phyloP scores from a whole-genome alignment of 2,797 vertebrate species.

The Adelosebastes latens region DNA sequence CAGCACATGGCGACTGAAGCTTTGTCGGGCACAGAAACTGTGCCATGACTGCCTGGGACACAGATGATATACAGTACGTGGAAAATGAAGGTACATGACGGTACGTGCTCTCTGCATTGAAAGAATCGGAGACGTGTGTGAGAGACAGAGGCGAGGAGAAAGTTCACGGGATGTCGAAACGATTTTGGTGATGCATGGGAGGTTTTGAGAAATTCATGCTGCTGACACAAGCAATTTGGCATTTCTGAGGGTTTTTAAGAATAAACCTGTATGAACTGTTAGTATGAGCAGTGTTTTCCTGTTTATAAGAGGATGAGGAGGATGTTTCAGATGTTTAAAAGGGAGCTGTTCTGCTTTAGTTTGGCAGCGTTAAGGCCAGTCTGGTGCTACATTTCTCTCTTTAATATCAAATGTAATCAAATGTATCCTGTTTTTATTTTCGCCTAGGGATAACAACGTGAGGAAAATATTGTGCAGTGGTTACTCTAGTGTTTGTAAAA shows the following conservation, averaged over 20 bases:
- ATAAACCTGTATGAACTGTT: background rate
- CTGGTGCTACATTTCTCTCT: conserved; percentile 49
- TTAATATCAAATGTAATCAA: conserved; percentile 43
- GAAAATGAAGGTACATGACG: conserved; percentile 35
- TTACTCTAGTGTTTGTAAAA: conserved; percentile 35
- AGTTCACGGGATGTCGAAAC: conserved; percentile 42
- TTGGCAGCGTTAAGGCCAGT: conserved; percentile 3
- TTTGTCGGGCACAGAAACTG: background rate
- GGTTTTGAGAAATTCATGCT: conserved; percentile 5
- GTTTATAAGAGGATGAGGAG: background rate
- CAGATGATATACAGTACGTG: conserved; percentile 54
- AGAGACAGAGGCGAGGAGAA: conserved; percentile 19
- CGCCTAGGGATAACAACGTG: conserved; percentile 38
- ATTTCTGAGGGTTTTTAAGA: background rate
- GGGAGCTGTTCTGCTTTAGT: conserved; percentile 37
- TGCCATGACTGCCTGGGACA: background rate
- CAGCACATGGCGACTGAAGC: conserved; percentile 5
- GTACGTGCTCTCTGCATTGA: conserved; percentile 5
- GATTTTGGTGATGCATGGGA: background rate
- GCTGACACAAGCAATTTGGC: background rate
- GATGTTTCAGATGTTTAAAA: conserved; percentile 14
- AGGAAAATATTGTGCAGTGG: conserved; percentile 38
- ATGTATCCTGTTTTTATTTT: conserved; percentile 43
- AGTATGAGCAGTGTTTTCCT: background rate
- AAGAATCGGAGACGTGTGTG: background rate